phyloP scores from a whole-genome alignment of 2,888 invertebrate species.

The Ephialtes manifestator region DNA sequence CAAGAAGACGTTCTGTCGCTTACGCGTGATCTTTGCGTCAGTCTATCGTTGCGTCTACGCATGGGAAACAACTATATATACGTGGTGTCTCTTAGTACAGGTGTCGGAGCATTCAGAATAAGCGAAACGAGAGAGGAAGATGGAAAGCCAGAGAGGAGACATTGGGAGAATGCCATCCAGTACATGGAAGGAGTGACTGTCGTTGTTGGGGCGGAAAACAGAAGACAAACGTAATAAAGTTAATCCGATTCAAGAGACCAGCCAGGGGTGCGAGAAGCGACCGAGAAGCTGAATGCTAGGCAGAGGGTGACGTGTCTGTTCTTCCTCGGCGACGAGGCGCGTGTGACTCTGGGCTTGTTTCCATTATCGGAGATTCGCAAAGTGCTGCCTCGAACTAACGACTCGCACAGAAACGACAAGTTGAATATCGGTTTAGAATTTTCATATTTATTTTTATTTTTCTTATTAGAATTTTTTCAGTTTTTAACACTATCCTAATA shows the following conservation, averaged over 20 bases:
- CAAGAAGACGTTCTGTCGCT: conserved; percentile 42
- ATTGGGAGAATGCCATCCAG: conserved; percentile 60
- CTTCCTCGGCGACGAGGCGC: conserved; percentile 66
- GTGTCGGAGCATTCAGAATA: conserved; percentile 55
- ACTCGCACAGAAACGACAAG: conserved; percentile 10
- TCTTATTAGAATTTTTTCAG: not conserved
- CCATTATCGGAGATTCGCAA: conserved; percentile 61
- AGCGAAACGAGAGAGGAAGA: conserved; percentile 57
- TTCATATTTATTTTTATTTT: no score
- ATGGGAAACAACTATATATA: conserved; percentile 43
- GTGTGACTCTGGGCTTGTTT: conserved; percentile 25
- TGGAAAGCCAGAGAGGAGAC: conserved; percentile 61
- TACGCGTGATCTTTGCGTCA: conserved; percentile 51
- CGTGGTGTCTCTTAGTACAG: conserved; percentile 22
- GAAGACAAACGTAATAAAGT: conserved; percentile 85
- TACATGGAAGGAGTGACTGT: conserved; percentile 75
- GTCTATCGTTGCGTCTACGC: conserved; percentile 39
- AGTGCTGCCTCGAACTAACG: conserved; percentile 37
- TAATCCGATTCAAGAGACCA: conserved; percentile 81
- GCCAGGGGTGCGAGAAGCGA: conserved; percentile 31
- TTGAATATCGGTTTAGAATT: not conserved
- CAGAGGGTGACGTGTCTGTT: conserved; percentile 79
- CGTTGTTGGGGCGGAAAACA: conserved; percentile 81
- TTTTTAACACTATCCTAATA: not conserved
- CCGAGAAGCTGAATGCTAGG: conserved; percentile 35